Conservation (phyloP, 2,797 vertebrate genomes). For the Ctenopoma kingsleyae region DNA sequence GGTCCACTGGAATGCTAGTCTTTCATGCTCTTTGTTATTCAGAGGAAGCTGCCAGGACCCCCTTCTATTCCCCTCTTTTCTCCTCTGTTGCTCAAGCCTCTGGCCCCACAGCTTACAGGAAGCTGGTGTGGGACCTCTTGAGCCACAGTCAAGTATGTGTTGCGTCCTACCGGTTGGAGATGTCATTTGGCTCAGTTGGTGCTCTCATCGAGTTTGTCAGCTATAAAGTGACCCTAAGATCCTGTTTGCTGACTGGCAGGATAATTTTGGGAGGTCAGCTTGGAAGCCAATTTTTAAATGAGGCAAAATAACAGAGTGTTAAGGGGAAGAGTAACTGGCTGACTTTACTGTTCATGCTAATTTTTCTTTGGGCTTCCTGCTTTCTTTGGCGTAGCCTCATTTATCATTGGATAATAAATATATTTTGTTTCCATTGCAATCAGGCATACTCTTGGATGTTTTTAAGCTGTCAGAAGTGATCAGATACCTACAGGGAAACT, state of each 20-base stretch:
- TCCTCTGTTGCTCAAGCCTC: conserved; percentile 41
- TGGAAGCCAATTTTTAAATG: conserved; percentile 49
- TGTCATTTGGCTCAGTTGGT: conserved; percentile 28
- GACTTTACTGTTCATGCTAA: conserved; percentile 1
- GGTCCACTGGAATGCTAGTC: conserved; percentile 80
- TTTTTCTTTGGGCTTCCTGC: conserved; percentile 12
- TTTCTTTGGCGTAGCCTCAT: conserved; percentile 29
- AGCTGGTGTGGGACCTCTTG: conserved; percentile 53
- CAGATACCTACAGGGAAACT: neutral
- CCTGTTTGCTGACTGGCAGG: conserved; percentile 26
- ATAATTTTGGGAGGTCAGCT: conserved; percentile 25
- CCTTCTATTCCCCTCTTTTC: conserved; percentile 26
- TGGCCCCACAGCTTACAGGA: conserved; percentile 42
- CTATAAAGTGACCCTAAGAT: conserved; percentile 29
- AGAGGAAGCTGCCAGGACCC: conserved; percentile 42
- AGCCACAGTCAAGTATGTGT: conserved; percentile 50
- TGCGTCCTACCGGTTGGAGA: conserved; percentile 43
- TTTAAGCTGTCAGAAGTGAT: conserved; percentile 17
- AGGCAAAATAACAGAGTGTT: conserved; percentile 26
- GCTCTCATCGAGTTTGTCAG: conserved; percentile 22
- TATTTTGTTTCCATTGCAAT: conserved; percentile 39
- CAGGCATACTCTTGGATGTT: neutral
- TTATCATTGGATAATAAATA: conserved; percentile 38
- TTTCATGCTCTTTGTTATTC: conserved; percentile 68
- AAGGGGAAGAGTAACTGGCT: conserved; percentile 40